Conservation (phyloP, 2,797 vertebrate species). For the Florisuga fusca region DNA sequence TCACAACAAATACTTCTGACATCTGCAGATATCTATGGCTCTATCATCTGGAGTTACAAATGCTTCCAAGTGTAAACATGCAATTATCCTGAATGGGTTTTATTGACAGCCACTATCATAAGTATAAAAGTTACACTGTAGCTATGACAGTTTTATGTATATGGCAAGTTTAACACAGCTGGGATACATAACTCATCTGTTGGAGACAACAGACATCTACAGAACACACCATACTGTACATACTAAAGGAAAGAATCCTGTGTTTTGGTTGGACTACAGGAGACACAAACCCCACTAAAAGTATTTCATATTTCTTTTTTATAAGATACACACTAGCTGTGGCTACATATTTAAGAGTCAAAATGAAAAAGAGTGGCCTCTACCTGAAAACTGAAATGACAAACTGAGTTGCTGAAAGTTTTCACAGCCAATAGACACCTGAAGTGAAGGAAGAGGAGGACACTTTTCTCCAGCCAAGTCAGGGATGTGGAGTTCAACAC, state of each 20-base stretch:
- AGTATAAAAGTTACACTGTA: background rate
- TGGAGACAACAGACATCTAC: background rate
- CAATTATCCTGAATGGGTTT: background rate
- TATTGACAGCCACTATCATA: background rate
- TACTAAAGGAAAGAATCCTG: accelerated
- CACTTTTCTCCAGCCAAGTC: background rate
- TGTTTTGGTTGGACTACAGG: background rate
- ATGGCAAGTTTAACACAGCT: background rate
- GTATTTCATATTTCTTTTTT: background rate
- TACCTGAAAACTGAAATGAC: background rate
- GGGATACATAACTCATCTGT: background rate
- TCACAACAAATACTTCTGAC: background rate
- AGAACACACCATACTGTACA: background rate
- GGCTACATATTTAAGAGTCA: background rate
- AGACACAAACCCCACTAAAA: background rate
- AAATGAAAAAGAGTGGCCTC: background rate
- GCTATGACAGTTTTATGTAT: background rate
- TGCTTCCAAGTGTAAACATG: background rate
- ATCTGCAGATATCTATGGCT: background rate
- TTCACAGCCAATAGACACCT: background rate
- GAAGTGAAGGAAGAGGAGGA: background rate
- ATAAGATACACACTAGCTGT: background rate
- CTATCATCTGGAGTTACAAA: background rate
- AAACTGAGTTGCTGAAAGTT: background rate
- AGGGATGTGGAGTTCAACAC: background rate